A percentile compares a stretch with the other conserved stretches of the same genome.
Evolutionary conservation across 1,140 invertebrate genomes (phyloP).

Genomic region (Portunus trituberculatus): DNA sequence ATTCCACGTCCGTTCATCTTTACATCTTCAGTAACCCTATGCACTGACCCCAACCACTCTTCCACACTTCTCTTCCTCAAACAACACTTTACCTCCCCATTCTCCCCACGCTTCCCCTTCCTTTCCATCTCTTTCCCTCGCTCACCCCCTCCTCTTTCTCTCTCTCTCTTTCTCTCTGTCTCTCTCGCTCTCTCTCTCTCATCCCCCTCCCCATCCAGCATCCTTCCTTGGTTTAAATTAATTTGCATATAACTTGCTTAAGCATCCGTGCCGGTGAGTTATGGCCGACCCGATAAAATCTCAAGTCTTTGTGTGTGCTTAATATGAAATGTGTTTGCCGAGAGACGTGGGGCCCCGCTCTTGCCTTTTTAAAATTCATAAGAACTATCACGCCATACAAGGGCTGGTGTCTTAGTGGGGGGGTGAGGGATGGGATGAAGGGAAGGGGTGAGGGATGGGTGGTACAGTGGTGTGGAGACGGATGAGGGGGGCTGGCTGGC

Average conservation of each 20-base stretch:
- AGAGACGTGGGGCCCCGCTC: slow-evolving; percentile 49
- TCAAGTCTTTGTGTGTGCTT: slow-evolving; percentile 69
- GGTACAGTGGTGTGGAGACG: neutral
- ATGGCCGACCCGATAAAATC: slow-evolving; percentile 56
- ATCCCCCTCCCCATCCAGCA: neutral
- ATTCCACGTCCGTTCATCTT: neutral
- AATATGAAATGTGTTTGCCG: slow-evolving; percentile 70
- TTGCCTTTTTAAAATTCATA: slow-evolving; percentile 70
- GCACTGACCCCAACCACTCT: neutral
- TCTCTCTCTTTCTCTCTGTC: neutral
- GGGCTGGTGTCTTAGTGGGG: slow-evolving; percentile 31
- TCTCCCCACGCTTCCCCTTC: neutral
- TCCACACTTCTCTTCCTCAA: neutral
- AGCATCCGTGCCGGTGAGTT: slow-evolving; percentile 66
- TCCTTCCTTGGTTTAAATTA: slow-evolving; percentile 63
- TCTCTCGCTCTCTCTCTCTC: neutral
- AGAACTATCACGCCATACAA: slow-evolving; percentile 68
- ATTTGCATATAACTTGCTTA: slow-evolving; percentile 73
- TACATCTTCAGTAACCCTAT: neutral
- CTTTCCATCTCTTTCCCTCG: neutral
- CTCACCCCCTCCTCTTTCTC: neutral
- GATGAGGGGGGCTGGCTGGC: neutral
- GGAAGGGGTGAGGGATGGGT: neutral
- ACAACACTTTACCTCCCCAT: no score
- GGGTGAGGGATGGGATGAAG: neutral